These are phyloP conservation scores for Endotricha flammealis DNA, from an alignment of 2,888 invertebrate species.

Conservation along the genomic window DNA sequence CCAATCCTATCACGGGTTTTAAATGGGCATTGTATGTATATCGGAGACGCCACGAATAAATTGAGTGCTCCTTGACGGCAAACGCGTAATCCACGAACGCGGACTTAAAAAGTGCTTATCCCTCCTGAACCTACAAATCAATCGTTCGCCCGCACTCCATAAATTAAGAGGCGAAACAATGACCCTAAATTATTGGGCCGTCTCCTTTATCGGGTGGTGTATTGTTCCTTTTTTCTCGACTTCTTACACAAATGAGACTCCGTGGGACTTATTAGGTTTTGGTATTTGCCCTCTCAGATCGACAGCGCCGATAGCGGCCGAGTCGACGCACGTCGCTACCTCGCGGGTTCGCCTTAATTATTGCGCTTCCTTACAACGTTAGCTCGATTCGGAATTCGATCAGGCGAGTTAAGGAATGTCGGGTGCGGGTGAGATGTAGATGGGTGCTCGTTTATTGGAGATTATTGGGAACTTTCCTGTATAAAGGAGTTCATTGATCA, in stretches of 20 bases:
- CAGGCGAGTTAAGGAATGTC: not conserved
- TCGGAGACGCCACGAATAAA: conserved; percentile 63
- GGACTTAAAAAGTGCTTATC: conserved; percentile 55
- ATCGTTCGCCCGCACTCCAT: conserved; percentile 72
- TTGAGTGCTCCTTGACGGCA: conserved; percentile 45
- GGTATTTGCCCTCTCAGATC: conserved; percentile 67
- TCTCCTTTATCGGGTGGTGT: conserved; percentile 63
- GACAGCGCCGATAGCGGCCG: conserved; percentile 59
- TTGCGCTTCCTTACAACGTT: conserved; percentile 47
- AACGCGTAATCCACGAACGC: conserved; percentile 7
- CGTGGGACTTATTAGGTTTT: conserved; percentile 72
- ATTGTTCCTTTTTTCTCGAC: conserved; percentile 64
- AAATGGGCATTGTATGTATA: conserved; percentile 76
- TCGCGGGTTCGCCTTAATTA: conserved; percentile 51
- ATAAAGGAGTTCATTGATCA: not conserved
- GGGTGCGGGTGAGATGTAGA: not conserved
- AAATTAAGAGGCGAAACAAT: conserved; percentile 74
- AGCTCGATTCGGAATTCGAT: not conserved
- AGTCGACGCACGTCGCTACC: conserved; percentile 26
- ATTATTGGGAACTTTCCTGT: conserved; percentile 16
- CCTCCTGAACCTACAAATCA: conserved; percentile 72
- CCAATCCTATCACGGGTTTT: conserved; percentile 74
- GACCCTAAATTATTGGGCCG: conserved; percentile 76
- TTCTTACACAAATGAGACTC: conserved; percentile 74
- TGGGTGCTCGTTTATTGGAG: too few species aligned